Conservation (phyloP, 1,140 invertebrate genomes). For the Hycleus phaleratus region DNA sequence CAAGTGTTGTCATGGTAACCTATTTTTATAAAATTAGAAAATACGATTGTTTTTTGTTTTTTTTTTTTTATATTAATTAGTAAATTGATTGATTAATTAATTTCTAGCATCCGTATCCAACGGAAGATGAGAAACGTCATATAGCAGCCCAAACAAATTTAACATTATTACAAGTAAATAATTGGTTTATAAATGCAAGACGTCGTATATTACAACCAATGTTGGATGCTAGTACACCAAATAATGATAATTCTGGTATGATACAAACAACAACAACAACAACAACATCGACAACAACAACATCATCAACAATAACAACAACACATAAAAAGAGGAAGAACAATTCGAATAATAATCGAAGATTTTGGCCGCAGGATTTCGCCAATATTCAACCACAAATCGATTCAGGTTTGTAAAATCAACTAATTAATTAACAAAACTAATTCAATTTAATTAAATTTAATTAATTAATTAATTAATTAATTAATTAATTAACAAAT, state of each 20-base stretch:
- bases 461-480: too few relatives aligned
- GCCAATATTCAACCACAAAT: constrained; percentile 45
- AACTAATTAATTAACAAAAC: too few relatives aligned
- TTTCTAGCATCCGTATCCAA: constrained; percentile 80
- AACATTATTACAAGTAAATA: constrained; percentile 75
- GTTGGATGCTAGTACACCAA: constrained; percentile 59
- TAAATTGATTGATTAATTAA: not conserved
- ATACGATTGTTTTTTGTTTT: too few relatives aligned
- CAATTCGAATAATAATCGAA: constrained; percentile 43
- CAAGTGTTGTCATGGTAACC: too few relatives aligned
- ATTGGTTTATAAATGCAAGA: constrained; percentile 92
- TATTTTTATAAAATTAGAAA: too few relatives aligned
- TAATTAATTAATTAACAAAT: too few relatives aligned
- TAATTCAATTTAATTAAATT: too few relatives aligned
- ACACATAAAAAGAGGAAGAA: constrained; percentile 35
- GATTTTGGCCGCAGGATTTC: constrained; percentile 53
- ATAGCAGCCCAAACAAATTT: constrained; percentile 83
- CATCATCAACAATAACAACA: constrained; percentile 35
- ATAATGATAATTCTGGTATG: constrained; percentile 18
- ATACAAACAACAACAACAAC: constrained; percentile 10
- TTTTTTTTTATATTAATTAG: not conserved
- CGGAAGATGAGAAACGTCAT: constrained; percentile 85
- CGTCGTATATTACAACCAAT: constrained; percentile 87
- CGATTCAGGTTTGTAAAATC: constrained; percentile 28
- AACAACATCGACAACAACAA: constrained; percentile 34